These are phyloP conservation scores for Ditylenchus weischeri DNA, from an alignment of 2,888 invertebrate species.

Conservation along the genomic window DNA sequence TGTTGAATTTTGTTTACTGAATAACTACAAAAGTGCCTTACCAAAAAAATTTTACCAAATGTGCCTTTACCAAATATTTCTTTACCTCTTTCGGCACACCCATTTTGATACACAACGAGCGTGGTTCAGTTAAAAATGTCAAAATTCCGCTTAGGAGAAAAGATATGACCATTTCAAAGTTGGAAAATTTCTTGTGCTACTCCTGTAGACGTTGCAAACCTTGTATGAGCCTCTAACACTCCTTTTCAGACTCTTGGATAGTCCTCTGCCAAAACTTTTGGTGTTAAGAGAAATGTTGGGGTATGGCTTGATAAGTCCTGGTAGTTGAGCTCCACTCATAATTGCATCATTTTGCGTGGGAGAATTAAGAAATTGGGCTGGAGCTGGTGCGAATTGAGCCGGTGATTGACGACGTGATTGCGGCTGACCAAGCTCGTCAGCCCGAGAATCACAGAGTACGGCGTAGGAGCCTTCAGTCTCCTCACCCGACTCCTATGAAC, in stretches of 20 bases:
- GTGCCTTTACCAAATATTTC: no score
- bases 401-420: neutral
- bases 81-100: no score
- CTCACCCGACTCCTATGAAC: slow-evolving; percentile 11
- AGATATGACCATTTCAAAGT: no score
- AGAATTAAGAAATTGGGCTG: slow-evolving; percentile 22
- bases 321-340: slow-evolving; percentile 12
- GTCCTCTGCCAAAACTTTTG: slow-evolving; percentile 17
- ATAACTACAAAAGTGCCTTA: no score
- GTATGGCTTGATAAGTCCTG: slow-evolving; percentile 23
- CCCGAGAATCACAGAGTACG: neutral
- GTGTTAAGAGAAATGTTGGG: slow-evolving; percentile 7
- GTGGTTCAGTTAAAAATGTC: no score
- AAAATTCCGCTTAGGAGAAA: no score
- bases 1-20: no score
- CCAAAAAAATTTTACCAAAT: no score
- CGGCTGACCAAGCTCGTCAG: slow-evolving; percentile 6
- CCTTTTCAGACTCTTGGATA: slow-evolving; percentile 21
- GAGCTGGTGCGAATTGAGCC: slow-evolving; percentile 3
- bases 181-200: no score
- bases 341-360: slow-evolving; percentile 1
- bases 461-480: slow-evolving; percentile 10
- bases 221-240: slow-evolving; percentile 24
- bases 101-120: no score
- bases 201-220: neutral